Evolutionary conservation across 2,797 vertebrate genomes (phyloP), one percentile per base, ranked within the genome.

Genomic region (Centropyge bicolor): DNA sequence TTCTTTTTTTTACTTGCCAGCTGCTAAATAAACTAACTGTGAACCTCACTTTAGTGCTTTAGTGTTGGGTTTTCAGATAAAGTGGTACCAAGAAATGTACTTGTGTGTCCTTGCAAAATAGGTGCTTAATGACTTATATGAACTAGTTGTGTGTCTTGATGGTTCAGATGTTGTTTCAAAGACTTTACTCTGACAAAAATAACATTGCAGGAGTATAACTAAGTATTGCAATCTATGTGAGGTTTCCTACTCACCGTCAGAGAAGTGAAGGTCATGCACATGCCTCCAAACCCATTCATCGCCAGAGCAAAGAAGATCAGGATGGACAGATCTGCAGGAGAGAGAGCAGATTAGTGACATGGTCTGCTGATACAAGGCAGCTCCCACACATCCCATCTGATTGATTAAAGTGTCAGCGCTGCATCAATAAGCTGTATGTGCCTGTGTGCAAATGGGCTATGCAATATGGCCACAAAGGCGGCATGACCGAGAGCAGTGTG

Each of bases 181-280:
- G 27, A 31, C 27, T 31, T 31, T 31, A 4, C 27, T 4, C 27
- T 31, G 27, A 31, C 27, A 31, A 31, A 31, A 31, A 31, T 4
- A 31, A 31, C 4, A 31, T 31, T 31, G 27, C 27, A 31, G 27
- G 27, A 4, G 27, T 31, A 31, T 31, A 31, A 31, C 27, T 31
- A n/a, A 12, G 41, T 2, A 1, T 1, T 57, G 14, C 5, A 3
- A 20, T n/a, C 19, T 22, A 10, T 1, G 16, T 24, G 7, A 40
- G 45, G 36, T 16, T n/a, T 54, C 35, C 4, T 0, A 91, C 97
- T 97, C 92, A 99, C 98, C 59, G 98, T 99, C 71, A 99, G 95
- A 0, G 98, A 99, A 0, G 98, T 99, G 94, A 99, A 99, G 86
- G 98, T 99, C 97, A 99, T 97, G 78, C 98, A 99, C 98, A 99